A percentile compares a stretch with the other conserved stretches of the same genome.
These are phyloP conservation scores for Trachops cirrhosus DNA, from an alignment of 2,797 vertebrate species.

Conservation along the genomic window DNA sequence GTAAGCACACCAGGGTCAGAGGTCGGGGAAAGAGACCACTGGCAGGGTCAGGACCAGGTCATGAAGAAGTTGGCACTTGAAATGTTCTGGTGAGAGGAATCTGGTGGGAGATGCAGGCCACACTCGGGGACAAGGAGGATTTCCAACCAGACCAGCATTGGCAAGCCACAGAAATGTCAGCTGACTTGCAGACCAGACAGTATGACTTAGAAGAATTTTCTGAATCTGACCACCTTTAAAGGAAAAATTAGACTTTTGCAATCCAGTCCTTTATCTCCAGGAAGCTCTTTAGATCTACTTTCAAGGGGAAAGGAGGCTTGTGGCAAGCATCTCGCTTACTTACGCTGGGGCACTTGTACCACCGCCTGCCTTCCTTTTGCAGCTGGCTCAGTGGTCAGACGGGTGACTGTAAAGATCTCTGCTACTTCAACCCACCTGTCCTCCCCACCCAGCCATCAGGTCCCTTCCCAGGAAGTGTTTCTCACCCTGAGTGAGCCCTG, in stretches of 20 bases:
- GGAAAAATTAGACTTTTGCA: background rate
- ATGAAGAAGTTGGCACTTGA: background rate
- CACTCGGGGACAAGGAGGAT: background rate
- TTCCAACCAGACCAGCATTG: background rate
- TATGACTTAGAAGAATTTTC: background rate
- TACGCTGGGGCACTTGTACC: background rate
- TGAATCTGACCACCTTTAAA: background rate
- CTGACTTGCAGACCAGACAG: background rate
- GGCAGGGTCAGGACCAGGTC: background rate
- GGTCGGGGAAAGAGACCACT: background rate
- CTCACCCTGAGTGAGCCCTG: background rate
- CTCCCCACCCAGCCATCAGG: background rate
- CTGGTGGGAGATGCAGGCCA: background rate
- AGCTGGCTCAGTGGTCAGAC: background rate
- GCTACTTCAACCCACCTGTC: background rate
- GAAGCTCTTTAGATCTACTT: background rate
- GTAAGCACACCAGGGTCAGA: background rate
- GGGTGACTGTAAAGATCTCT: background rate
- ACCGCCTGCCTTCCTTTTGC: background rate
- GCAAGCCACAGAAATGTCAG: background rate
- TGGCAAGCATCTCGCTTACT: background rate
- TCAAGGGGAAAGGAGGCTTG: background rate
- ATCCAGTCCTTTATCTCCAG: background rate
- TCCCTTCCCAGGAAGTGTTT: background rate
- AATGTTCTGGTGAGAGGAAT: background rate